Evolutionary conservation across 2,888 invertebrate species (phyloP), one percentile per base, ranked within the genome.

Genomic region (Macaria notata): DNA sequence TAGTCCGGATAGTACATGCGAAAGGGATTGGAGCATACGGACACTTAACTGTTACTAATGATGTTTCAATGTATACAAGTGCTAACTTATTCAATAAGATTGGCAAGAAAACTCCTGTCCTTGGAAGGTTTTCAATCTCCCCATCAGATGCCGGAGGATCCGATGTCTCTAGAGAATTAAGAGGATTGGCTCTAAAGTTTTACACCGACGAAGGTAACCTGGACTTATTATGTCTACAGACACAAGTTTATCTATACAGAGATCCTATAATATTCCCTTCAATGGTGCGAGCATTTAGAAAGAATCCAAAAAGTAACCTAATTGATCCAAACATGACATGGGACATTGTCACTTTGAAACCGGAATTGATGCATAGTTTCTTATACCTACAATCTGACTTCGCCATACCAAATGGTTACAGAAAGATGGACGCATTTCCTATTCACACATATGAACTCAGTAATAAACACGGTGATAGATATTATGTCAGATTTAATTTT

Each of bases 381-480:
- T 89, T 95, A 76, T 95, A 97, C 88, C 80, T 97, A 61, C 95
- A 96, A 72, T 94, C 96, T 5, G 98, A 98, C 84, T 94, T 96
- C 68, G 98, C 98, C 9, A 95, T 96, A 63, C 98, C 98, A 0
- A 96, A 98, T 79, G 98, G 98, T 6, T 95, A 94, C 79, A 93
- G 98, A 54, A 95, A 95, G 81, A 98, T 98, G 97, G 95, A 98
- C 72, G 96, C 95, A 33, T 98, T 97, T 72, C 96, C 97, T 1
- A 95, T 96, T 0, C 98, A 98, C 78, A 96, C 97, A 0, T 98
- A 96, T 81, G 97, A 97, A 81, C 79, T 98, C 59, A 93, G 97
- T 33, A 98, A 98, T 81, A 92, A 88, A 49, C 82, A 94, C 2
- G 94, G 95, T 0, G 93, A 95, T 57, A 84, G 92, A 31, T 92